Evolutionary conservation across 1,140 invertebrate genomes (phyloP).

Genomic region (Microplitis demolitor): DNA sequence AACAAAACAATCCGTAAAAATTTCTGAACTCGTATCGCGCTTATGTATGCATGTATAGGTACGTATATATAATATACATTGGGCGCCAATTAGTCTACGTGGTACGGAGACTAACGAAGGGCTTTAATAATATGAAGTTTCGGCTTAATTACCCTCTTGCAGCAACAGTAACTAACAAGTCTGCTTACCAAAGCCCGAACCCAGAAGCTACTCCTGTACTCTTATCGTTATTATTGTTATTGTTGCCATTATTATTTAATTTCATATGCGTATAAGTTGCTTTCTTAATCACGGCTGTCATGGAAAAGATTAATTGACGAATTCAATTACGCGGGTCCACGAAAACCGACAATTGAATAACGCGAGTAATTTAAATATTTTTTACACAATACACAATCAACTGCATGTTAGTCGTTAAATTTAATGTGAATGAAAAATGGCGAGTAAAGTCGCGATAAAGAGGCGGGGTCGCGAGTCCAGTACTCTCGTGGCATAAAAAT

Average conservation of each 20-base stretch:
- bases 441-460: background rate
- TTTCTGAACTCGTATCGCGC: background rate
- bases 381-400: too few relatives aligned
- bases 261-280: too few relatives aligned
- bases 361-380: too few relatives aligned
- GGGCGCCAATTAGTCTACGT: conserved; percentile 25
- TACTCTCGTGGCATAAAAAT: conserved; percentile 27
- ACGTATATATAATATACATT: background rate
- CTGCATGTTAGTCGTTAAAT: too few relatives aligned
- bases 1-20: too few relatives aligned
- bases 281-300: too few relatives aligned
- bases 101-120: conserved; percentile 33
- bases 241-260: too few relatives aligned
- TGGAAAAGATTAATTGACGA: too few relatives aligned
- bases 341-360: too few relatives aligned
- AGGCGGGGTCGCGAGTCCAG: background rate
- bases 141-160: conserved; percentile 29
- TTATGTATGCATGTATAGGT: background rate
- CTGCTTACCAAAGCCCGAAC: conserved; percentile 19
- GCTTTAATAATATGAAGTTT: conserved; percentile 38
- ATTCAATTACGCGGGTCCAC: too few relatives aligned
- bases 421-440: background rate
- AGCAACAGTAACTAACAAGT: conserved; percentile 29
- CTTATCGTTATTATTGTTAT: background rate
- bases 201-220: background rate